These are phyloP conservation scores for Megaceryle maxima DNA, from an alignment of 2,113 vertebrate genomes.

Conservation along the genomic window DNA sequence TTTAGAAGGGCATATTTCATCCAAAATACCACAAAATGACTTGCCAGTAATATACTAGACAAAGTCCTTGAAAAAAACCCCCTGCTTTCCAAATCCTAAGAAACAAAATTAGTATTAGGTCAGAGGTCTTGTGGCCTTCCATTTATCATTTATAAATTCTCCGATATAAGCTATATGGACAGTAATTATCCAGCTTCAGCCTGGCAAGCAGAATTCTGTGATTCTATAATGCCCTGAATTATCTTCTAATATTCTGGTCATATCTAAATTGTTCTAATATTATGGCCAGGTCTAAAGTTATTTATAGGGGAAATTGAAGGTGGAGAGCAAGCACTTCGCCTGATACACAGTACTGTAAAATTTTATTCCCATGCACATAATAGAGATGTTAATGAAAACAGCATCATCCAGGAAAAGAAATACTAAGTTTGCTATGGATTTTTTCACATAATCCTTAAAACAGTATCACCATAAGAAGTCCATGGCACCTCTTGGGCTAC, in stretches of 20 bases:
- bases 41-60: not conserved
- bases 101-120: not conserved
- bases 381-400: not conserved
- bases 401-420: not conserved
- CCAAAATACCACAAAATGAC: not conserved
- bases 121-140: not conserved
- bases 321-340: not conserved
- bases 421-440: not conserved
- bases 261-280: not conserved
- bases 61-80: not conserved
- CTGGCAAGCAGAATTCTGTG: not conserved
- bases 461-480: not conserved
- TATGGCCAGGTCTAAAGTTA: not conserved
- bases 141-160: not conserved
- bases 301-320: not conserved
- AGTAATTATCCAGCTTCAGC: not conserved
- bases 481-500: not conserved
- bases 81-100: not conserved
- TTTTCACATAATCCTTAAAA: slow-evolving; percentile 2
- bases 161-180: not conserved
- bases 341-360: not conserved
- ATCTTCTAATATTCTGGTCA: not conserved
- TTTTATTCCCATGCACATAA: not conserved
- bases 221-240: not conserved
- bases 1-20: not conserved